Percentiles rank a stretch among this genome's conserved stretches.
Conservation (phyloP, 2,113 vertebrate genomes). For the Manacus vitellinus region DNA sequence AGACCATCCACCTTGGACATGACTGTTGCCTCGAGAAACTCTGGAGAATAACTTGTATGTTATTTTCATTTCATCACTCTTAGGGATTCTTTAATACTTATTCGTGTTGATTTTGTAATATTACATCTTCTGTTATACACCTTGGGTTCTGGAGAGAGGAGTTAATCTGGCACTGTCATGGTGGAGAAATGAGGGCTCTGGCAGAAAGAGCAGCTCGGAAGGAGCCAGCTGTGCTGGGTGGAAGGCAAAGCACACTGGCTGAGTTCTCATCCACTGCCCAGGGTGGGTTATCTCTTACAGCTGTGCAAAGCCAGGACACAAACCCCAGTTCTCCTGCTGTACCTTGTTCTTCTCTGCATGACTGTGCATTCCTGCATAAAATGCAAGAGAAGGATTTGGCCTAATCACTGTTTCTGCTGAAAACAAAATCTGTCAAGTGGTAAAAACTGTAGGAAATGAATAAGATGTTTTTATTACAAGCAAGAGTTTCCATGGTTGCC, state of each 20-base stretch:
- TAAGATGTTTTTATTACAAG: too few relatives aligned
- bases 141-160: neutral
- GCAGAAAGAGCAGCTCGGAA: neutral
- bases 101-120: neutral
- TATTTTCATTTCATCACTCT: neutral
- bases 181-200: neutral
- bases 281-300: neutral
- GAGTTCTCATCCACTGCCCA: neutral
- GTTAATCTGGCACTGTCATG: too few relatives aligned
- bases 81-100: neutral
- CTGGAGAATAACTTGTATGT: neutral
- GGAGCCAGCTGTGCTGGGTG: rapidly evolving
- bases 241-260: neutral
- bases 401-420: neutral
- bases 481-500: too few relatives aligned
- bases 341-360: neutral
- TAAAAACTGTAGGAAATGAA: neutral
- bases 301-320: neutral
- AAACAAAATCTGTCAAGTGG: neutral
- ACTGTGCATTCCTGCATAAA: neutral
- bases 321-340: neutral
- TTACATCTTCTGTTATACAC: neutral
- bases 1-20: neutral
- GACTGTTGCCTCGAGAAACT: neutral
- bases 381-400: neutral